These are phyloP conservation scores for Formica exsecta DNA, from an alignment of 1,140 invertebrate species.

Conservation along the genomic window DNA sequence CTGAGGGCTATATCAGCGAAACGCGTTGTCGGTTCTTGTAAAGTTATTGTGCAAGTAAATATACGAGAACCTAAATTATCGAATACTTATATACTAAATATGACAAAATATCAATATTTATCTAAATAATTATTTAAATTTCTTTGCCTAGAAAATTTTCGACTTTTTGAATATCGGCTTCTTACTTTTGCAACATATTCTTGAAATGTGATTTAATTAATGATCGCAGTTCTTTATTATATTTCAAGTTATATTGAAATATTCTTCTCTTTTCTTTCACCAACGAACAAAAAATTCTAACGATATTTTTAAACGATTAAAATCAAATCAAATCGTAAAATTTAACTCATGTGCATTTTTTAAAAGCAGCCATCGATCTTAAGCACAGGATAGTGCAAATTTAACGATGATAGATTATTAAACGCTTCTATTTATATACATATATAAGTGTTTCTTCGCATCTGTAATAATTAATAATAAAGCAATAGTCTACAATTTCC, in stretches of 20 bases:
- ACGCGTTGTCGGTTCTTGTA: conserved; percentile 55
- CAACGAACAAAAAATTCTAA: neutral
- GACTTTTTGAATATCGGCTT: neutral
- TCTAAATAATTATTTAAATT: neutral
- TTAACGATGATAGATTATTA: neutral
- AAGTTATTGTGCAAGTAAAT: conserved; percentile 59
- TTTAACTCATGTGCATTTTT: neutral
- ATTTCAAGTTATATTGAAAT: neutral
- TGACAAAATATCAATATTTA: neutral
- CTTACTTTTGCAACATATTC: neutral
- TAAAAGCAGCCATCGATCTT: neutral
- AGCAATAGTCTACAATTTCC: neutral
- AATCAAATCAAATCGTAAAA: neutral
- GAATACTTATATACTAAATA: neutral
- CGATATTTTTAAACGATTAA: neutral
- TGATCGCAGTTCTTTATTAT: neutral
- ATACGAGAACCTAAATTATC: conserved; percentile 45
- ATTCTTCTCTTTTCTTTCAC: neutral
- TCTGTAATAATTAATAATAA: neutral
- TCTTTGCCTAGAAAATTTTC: neutral
- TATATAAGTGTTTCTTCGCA: neutral
- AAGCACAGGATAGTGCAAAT: neutral
- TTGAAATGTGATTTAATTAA: conserved; percentile 5
- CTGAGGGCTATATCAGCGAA: conserved; percentile 43
- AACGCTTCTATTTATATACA: neutral